Conservation (phyloP, 2,888 invertebrate genomes). For the Cryptocheilus praepositus region DNA sequence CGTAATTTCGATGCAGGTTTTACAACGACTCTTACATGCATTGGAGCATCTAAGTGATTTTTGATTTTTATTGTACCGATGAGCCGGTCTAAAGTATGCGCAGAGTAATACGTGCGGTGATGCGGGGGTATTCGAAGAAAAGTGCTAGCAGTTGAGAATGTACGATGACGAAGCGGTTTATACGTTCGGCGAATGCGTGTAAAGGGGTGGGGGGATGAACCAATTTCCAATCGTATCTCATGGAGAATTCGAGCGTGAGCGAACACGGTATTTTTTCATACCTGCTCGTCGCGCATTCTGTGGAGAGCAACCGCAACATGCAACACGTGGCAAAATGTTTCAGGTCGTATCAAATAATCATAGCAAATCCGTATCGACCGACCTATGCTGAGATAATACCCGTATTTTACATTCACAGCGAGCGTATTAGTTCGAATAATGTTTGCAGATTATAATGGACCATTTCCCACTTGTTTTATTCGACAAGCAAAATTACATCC, state of each 20-base stretch:
- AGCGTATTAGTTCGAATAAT: conserved; percentile 47
- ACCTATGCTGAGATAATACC: conserved; percentile 49
- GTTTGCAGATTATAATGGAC: conserved; percentile 53
- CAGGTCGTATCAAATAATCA: conserved; percentile 59
- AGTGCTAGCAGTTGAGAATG: too few species aligned
- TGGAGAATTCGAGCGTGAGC: neutral
- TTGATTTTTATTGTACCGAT: too few species aligned
- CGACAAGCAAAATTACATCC: conserved; percentile 28
- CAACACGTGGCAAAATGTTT: conserved; percentile 58
- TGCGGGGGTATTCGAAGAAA: too few species aligned
- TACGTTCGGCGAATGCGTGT: too few species aligned
- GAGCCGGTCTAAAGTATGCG: too few species aligned
- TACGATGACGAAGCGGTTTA: too few species aligned
- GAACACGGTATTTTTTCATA: conserved; percentile 1
- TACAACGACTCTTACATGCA: too few species aligned
- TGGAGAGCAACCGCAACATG: conserved; percentile 41
- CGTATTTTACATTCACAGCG: conserved; percentile 47
- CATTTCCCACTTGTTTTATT: conserved; percentile 47
- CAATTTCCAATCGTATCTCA: neutral
- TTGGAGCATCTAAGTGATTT: too few species aligned
- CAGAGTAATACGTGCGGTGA: too few species aligned
- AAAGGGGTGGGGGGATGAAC: too few species aligned
- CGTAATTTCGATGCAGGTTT: too few species aligned
- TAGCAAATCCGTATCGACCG: conserved; percentile 60
- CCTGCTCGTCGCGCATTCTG: conserved; percentile 29